Percentiles rank a stretch among this genome's conserved stretches.
These are phyloP conservation scores for Microplitis demolitor DNA, from an alignment of 1,140 invertebrate species.

Conservation along the genomic window DNA sequence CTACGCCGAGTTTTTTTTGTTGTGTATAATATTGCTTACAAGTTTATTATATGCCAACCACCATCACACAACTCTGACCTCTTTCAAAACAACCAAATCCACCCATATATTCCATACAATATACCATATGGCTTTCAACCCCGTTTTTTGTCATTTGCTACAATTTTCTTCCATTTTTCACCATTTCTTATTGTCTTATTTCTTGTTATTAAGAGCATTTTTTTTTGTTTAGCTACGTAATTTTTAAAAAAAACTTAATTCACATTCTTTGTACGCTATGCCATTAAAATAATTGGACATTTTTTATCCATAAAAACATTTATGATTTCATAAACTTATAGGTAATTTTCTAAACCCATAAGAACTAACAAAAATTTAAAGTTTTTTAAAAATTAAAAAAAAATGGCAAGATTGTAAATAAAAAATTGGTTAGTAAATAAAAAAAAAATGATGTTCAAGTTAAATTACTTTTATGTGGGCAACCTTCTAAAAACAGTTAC, in stretches of 20 bases:
- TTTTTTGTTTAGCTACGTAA: too few relatives aligned
- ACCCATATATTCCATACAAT: not conserved
- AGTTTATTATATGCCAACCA: slow-evolving; percentile 18
- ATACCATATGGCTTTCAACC: not conserved
- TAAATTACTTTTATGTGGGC: not conserved
- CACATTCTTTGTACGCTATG: too few relatives aligned
- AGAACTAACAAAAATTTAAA: not conserved
- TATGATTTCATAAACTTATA: too few relatives aligned
- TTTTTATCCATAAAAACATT: too few relatives aligned
- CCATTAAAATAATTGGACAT: too few relatives aligned
- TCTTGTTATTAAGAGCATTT: not conserved
- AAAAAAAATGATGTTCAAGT: not conserved
- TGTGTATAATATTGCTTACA: slow-evolving; percentile 3
- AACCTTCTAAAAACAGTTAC: not conserved
- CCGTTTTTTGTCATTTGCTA: not conserved
- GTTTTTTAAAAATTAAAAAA: not conserved
- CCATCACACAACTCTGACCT: not conserved
- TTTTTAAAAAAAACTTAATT: too few relatives aligned
- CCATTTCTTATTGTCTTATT: not conserved
- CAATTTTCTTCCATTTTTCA: not conserved
- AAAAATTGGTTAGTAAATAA: not conserved
- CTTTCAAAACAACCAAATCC: not conserved
- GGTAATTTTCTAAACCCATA: not conserved
- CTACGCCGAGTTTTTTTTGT: not conserved
- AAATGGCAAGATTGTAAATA: not conserved